Conservation (phyloP, 2,888 invertebrate species). For the Tetheella fluctuosa region DNA sequence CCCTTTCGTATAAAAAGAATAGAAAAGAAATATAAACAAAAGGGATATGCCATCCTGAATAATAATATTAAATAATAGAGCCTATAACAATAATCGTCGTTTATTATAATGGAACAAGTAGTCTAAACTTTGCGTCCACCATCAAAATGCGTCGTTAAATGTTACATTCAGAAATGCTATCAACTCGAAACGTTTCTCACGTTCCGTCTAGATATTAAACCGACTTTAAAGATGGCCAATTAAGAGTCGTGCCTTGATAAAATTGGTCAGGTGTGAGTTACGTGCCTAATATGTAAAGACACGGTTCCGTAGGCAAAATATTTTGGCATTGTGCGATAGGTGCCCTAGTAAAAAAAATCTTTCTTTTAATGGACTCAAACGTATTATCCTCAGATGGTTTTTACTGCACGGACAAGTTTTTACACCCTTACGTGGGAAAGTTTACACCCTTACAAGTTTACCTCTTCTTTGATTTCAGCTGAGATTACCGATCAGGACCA, state of each 20-base stretch:
- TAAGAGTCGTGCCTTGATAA: constrained; percentile 23
- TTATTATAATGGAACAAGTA: neutral
- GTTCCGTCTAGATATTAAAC: constrained; percentile 36
- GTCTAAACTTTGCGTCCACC: neutral
- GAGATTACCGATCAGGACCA: too few relatives aligned
- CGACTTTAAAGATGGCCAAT: constrained; percentile 41
- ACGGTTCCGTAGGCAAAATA: neutral
- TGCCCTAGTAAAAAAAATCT: too few relatives aligned
- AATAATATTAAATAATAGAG: neutral
- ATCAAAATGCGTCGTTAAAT: neutral
- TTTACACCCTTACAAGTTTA: too few relatives aligned
- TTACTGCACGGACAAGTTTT: too few relatives aligned
- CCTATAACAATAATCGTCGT: neutral
- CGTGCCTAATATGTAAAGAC: neutral
- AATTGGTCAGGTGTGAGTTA: neutral
- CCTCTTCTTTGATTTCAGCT: too few relatives aligned
- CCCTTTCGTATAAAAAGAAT: too few relatives aligned
- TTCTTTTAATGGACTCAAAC: too few relatives aligned
- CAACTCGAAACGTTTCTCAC: constrained; percentile 38
- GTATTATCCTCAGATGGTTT: too few relatives aligned
- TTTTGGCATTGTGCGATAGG: neutral
- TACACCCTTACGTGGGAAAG: too few relatives aligned
- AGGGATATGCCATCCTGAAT: too few relatives aligned
- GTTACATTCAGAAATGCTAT: constrained; percentile 35
- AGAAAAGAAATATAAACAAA: too few relatives aligned